Percentiles rank a stretch among this genome's conserved stretches.
Evolutionary conservation across 64 coral and sea anemone genomes (phyloP).

Genomic region (Porites australiensis): DNA sequence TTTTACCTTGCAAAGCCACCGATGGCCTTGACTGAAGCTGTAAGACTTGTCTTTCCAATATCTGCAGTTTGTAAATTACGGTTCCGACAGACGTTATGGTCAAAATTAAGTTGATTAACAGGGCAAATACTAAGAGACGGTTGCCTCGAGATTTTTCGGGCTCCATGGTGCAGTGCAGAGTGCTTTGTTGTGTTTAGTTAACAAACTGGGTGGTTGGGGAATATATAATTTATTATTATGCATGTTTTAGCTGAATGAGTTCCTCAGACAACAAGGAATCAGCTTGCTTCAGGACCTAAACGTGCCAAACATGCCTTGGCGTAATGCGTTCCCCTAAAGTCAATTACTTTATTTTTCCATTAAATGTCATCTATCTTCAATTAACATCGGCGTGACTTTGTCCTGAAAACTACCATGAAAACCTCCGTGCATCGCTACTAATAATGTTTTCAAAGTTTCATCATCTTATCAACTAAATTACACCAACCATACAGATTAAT

Average conservation of each 20-base stretch:
- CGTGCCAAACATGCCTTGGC: too few species aligned
- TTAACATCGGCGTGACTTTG: too few species aligned
- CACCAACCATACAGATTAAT: too few species aligned
- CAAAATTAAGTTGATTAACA: constrained; percentile 33
- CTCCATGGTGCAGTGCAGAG: neutral
- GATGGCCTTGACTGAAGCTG: neutral
- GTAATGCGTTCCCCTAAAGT: too few species aligned
- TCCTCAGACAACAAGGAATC: neutral
- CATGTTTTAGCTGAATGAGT: neutral
- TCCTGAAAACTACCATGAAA: too few species aligned
- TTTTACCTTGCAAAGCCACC: neutral
- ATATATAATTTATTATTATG: neutral
- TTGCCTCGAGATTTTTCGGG: constrained; percentile 17
- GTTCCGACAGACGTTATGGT: constrained; percentile 12
- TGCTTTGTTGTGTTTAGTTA: neutral
- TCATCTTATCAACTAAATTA: too few species aligned
- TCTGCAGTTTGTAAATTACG: constrained; percentile 28
- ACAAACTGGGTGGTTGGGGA: neutral
- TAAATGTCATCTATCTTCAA: too few species aligned
- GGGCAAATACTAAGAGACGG: constrained; percentile 10
- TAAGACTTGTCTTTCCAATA: constrained; percentile 23
- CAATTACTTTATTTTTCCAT: too few species aligned
- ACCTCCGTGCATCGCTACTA: too few species aligned
- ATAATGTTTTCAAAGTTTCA: too few species aligned
- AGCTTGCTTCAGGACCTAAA: too few species aligned